phyloP scores from a whole-genome alignment of 2,797 vertebrate species.

The Rallus crepitans region DNA sequence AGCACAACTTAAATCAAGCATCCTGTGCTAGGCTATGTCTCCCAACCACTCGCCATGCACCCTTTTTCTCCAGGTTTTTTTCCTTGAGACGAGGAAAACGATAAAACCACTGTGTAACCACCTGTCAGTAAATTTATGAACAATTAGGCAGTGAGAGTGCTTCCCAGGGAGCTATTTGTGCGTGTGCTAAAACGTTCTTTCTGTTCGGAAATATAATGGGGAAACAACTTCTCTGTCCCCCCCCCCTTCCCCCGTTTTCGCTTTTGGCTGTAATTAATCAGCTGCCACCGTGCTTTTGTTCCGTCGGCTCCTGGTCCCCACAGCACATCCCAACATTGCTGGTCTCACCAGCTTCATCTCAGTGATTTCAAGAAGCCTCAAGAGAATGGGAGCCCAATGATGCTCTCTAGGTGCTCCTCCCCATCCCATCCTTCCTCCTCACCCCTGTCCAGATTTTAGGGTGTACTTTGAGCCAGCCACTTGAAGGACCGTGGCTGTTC shows the following conservation, averaged over 20 bases:
- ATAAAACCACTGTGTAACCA: constrained; percentile 81
- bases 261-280: constrained; percentile 73
- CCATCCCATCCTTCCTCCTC: accelerated
- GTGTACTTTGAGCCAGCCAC: accelerated
- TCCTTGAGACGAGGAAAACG: constrained; percentile 53
- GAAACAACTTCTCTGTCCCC: constrained; percentile 67
- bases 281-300: background rate
- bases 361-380: background rate
- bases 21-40: background rate
- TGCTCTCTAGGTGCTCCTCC: no score
- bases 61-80: constrained; percentile 56
- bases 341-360: background rate
- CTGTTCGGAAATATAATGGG: constrained; percentile 71
- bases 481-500: background rate
- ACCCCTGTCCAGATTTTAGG: accelerated
- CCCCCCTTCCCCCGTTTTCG: background rate
- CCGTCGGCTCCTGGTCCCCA: background rate
- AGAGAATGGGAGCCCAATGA: background rate
- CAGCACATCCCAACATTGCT: accelerated
- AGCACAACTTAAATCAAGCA: background rate
- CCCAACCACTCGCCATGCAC: background rate
- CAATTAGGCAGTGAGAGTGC: constrained; percentile 81
- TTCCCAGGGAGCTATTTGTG: constrained; percentile 81
- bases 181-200: constrained; percentile 72
- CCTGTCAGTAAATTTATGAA: constrained; percentile 85